Conservation (phyloP, 2,797 vertebrate species). For the Scolopax bukidnonensis region DNA sequence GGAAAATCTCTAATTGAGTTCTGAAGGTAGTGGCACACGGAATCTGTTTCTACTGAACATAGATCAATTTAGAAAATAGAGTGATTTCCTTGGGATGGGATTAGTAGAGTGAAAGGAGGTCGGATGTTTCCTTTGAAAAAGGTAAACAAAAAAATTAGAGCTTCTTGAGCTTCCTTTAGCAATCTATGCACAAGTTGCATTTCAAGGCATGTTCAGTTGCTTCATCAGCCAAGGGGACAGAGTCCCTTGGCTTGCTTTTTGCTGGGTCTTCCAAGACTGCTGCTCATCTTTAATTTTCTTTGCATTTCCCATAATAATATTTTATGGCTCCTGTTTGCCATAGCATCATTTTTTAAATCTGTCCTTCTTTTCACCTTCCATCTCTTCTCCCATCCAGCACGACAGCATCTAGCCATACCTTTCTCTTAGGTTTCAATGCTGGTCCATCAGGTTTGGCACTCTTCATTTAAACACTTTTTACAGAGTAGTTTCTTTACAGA, state of each 20-base stretch:
- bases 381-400: neutral
- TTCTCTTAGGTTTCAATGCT: neutral
- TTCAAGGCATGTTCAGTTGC: neutral
- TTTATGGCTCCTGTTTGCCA: neutral
- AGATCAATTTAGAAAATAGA: neutral
- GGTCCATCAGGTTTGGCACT: neutral
- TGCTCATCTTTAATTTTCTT: neutral
- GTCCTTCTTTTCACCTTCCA: neutral
- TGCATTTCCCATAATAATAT: neutral
- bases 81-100: neutral
- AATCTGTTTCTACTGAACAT: neutral
- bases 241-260: neutral
- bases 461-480: neutral
- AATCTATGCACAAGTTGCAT: neutral
- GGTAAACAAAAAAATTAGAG: neutral
- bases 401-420: neutral
- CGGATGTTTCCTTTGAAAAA: neutral
- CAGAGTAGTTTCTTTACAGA: neutral
- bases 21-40: neutral
- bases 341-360: neutral
- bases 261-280: neutral
- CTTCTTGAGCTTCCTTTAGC: neutral
- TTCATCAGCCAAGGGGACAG: neutral
- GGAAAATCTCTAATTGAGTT: neutral
- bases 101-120: neutral